These are phyloP conservation scores for Noctua janthina DNA, from an alignment of 2,888 invertebrate genomes.

Conservation along the genomic window DNA sequence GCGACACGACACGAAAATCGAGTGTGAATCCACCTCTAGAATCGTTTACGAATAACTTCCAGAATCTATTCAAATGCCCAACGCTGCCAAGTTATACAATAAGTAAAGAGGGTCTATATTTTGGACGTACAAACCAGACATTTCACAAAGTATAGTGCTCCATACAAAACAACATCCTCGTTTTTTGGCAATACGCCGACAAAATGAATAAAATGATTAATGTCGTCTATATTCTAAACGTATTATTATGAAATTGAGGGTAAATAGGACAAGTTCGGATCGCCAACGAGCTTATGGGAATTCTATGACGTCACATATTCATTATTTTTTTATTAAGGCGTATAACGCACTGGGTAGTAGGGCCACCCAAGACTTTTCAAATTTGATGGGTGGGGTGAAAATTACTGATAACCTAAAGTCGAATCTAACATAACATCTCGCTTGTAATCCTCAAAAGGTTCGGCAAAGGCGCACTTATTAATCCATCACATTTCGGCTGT, in stretches of 20 bases:
- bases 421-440: not conserved
- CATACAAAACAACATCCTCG: slow-evolving; percentile 3
- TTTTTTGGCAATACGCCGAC: slow-evolving; percentile 36
- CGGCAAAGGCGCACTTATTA: not conserved
- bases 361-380: not conserved
- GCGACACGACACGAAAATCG: not conserved
- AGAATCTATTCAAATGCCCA: not conserved
- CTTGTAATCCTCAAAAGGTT: not conserved
- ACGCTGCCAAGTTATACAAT: slow-evolving; percentile 18
- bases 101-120: not conserved
- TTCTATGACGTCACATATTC: slow-evolving; percentile 33
- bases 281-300: slow-evolving; percentile 22
- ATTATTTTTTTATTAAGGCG: slow-evolving; percentile 26
- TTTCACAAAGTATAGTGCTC: not conserved
- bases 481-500: not conserved
- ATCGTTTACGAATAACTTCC: slow-evolving; percentile 1
- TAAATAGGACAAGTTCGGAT: slow-evolving; percentile 27
- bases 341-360: not conserved
- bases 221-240: slow-evolving; percentile 27
- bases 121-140: not conserved
- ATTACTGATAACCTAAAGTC: not conserved
- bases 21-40: not conserved
- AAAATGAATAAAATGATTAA: slow-evolving; percentile 28
- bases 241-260: slow-evolving; percentile 44
- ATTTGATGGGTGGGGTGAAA: not conserved